These are phyloP conservation scores for Holothuria glaberrima DNA, from an alignment of 35 echinoderm and acorn worm species.

Conservation along the genomic window DNA sequence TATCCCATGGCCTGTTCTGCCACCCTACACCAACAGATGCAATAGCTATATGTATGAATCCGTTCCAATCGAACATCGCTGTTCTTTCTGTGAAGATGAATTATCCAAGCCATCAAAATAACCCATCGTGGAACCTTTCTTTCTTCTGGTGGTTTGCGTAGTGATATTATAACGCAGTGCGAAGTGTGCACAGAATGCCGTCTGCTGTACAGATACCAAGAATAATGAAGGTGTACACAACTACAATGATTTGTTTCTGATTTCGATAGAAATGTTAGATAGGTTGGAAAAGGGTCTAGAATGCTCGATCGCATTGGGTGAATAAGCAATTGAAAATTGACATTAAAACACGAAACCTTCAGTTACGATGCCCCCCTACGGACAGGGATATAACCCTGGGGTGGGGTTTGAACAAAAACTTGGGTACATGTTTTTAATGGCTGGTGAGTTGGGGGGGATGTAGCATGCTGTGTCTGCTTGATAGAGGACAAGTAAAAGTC, in stretches of 20 bases:
- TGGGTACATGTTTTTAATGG: too few species aligned
- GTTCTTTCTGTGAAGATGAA: neutral
- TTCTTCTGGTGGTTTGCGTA: neutral
- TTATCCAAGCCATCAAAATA: constrained; percentile 33
- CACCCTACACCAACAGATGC: too few species aligned
- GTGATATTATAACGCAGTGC: constrained; percentile 14
- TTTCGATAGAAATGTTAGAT: constrained; percentile 35
- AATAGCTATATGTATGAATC: neutral
- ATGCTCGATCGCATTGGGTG: constrained; percentile 31
- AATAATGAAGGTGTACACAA: constrained; percentile 31
- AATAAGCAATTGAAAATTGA: constrained; percentile 2
- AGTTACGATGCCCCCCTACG: too few species aligned
- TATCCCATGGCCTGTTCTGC: too few species aligned
- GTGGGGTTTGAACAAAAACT: too few species aligned
- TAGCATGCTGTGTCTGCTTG: too few species aligned
- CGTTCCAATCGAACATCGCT: constrained; percentile 3
- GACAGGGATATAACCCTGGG: too few species aligned
- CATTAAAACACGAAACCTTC: constrained; percentile 19
- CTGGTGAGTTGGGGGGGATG: too few species aligned
- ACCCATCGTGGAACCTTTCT: neutral
- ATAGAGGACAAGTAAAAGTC: too few species aligned
- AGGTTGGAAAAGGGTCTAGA: constrained; percentile 33
- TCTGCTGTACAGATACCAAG: constrained; percentile 22
- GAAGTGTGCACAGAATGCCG: constrained; percentile 9
- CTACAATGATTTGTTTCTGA: constrained; percentile 43